Evolutionary conservation across 2,797 vertebrate species (phyloP), one percentile per base, ranked within the genome.

Genomic region (Arrhamphus sclerolepis): DNA sequence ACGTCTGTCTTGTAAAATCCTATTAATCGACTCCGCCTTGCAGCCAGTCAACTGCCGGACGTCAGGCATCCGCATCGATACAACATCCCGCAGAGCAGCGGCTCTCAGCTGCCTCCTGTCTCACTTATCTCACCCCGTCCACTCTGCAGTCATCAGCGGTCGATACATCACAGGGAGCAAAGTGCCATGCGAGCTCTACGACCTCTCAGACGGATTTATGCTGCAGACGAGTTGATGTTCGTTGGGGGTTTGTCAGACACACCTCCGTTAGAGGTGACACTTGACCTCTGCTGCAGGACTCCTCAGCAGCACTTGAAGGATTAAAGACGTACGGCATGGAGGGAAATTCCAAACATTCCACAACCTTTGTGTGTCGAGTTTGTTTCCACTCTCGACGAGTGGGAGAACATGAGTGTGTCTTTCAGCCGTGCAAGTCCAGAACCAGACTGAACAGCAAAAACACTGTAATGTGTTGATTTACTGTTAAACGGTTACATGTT

Each of bases 331-430:
- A 28, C 43, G 58, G 69, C 53, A 65, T 71, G 75, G 56, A 73
- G 51, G 14, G 39, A 74, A 49, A 91, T 92, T 90, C 88, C 85
- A 64, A 14, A 68, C 82, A 89, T 91, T 86, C 84, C 80, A 75
- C 34, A 46, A 18, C 16, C 17, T 43, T 55, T 29, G 9, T 29
- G 28, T 40, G 24, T 53, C 0, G 1, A 50, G 67, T 6, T 6
- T 34, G 14, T 71, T 72, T 80, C 46, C 72, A 70, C 70, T 55
- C 20, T 3, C 41, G 56, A 80, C 72, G 66, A 67, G 78, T 71
- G 62, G 50, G 57, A 81, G 65, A 64, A 38, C 52, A 40, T 67
- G 31, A 38, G 68, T 40, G 75, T 65, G 76, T 54, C 60, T 31
- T 64, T 86, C 83, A 70, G 65, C 77, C 68, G 55, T 72, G 28